Percentiles rank a stretch among this genome's conserved stretches.
phyloP scores from a whole-genome alignment of 2,888 invertebrate species.

The Scotopteryx bipunctaria region DNA sequence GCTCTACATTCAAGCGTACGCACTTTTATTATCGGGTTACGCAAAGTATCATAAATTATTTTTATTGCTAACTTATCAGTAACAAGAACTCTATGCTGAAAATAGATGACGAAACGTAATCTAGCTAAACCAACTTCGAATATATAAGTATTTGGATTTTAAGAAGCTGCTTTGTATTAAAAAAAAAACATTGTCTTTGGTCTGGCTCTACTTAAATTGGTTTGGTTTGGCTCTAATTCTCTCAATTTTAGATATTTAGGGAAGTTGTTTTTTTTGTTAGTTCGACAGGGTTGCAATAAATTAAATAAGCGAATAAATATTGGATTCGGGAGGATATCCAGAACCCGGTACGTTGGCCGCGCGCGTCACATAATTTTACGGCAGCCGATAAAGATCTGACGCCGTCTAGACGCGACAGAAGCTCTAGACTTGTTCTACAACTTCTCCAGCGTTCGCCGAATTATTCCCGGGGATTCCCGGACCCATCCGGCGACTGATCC shows the following conservation, averaged over 20 bases:
- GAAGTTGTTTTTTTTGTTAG: too few relatives aligned
- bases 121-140: too few relatives aligned
- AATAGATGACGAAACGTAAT: conserved; percentile 5
- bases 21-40: conserved; percentile 28
- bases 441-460: conserved; percentile 47
- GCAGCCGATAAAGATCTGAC: conserved; percentile 72
- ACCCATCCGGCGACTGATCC: conserved; percentile 64
- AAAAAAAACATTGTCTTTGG: too few relatives aligned
- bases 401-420: conserved; percentile 77
- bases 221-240: too few relatives aligned
- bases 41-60: conserved; percentile 25
- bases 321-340: conserved; percentile 57
- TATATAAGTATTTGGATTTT: too few relatives aligned
- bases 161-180: too few relatives aligned
- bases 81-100: conserved; percentile 6
- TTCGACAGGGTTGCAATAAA: conserved; percentile 41
- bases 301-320: conserved; percentile 53
- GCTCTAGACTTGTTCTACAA: conserved; percentile 69
- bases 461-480: conserved; percentile 40
- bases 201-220: too few relatives aligned
- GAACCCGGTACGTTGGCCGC: conserved; percentile 51
- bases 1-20: conserved; percentile 15
- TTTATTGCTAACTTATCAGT: conserved; percentile 27
- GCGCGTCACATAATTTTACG: conserved; percentile 76
- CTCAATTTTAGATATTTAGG: too few relatives aligned